A percentile compares a stretch with the other conserved stretches of the same genome.
These are phyloP conservation scores for Iguana delicatissima DNA, from an alignment of 2,797 vertebrate genomes.

Conservation along the genomic window DNA sequence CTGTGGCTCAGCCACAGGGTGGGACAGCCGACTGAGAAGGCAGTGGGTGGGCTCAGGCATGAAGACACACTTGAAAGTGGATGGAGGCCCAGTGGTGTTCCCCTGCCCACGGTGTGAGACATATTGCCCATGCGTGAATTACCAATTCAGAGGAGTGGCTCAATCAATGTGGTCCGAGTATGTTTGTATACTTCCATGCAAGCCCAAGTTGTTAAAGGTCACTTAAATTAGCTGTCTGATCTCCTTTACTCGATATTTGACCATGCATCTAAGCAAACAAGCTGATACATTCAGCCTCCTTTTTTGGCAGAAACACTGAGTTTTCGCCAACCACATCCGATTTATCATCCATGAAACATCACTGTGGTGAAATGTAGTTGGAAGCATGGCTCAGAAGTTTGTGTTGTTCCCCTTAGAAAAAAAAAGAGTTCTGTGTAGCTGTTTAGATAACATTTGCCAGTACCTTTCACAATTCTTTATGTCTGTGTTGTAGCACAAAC, in stretches of 20 bases:
- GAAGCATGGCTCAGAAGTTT: slow-evolving; percentile 65
- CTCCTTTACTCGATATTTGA: slow-evolving; percentile 54
- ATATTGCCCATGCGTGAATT: slow-evolving; percentile 37
- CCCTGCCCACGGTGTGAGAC: not conserved
- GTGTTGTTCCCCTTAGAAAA: slow-evolving; percentile 38
- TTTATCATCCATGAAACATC: slow-evolving; percentile 84
- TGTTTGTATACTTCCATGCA: slow-evolving; percentile 45
- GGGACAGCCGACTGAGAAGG: not conserved
- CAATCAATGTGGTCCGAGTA: slow-evolving; percentile 22
- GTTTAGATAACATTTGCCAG: slow-evolving; percentile 46
- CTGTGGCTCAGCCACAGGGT: not conserved
- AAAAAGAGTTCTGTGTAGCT: slow-evolving; percentile 37
- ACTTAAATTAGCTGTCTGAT: slow-evolving; percentile 50
- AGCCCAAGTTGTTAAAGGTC: slow-evolving; percentile 45
- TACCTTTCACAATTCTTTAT: slow-evolving; percentile 41
- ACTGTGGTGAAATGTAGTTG: slow-evolving; percentile 67
- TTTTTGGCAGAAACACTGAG: slow-evolving; percentile 58
- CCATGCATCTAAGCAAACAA: slow-evolving; percentile 67
- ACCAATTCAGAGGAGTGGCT: slow-evolving; percentile 47
- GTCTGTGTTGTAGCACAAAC: not conserved
- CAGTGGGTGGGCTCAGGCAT: not conserved
- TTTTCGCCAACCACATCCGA: slow-evolving; percentile 84
- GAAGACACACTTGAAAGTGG: not conserved
- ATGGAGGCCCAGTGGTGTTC: not conserved
- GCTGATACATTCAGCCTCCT: slow-evolving; percentile 54